Conservation (phyloP, 2,888 invertebrate species). For the Chrysotoxum bicinctum region DNA sequence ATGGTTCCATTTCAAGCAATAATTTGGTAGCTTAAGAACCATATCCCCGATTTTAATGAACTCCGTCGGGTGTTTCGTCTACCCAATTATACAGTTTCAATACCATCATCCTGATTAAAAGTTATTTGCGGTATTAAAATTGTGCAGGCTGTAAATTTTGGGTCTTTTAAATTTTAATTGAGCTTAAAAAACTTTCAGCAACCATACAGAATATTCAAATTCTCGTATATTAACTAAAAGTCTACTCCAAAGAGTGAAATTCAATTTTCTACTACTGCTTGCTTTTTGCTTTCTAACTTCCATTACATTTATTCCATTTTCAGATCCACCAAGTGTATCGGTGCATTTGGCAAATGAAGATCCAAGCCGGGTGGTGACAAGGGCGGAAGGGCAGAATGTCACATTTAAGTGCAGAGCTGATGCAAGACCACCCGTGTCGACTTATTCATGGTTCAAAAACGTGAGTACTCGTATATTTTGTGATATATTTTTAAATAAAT, state of each 20-base stretch:
- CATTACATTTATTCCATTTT: slow-evolving; percentile 73
- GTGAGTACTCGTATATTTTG: slow-evolving; percentile 85
- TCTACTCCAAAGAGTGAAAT: slow-evolving; percentile 9
- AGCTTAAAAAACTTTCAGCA: slow-evolving; percentile 24
- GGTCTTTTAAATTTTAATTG: slow-evolving; percentile 39
- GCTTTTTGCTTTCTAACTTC: slow-evolving; percentile 35
- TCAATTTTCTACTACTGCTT: slow-evolving; percentile 37
- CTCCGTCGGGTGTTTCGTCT: no score
- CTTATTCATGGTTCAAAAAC: slow-evolving; percentile 91
- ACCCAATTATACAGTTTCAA: background rate
- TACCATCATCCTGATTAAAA: background rate
- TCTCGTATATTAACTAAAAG: slow-evolving; percentile 11
- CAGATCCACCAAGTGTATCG: slow-evolving; percentile 90
- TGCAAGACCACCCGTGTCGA: slow-evolving; percentile 88
- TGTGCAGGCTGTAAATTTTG: background rate
- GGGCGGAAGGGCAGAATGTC: slow-evolving; percentile 89
- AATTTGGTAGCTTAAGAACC: background rate
- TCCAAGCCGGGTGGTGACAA: slow-evolving; percentile 84
- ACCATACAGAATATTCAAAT: slow-evolving; percentile 35
- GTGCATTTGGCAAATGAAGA: slow-evolving; percentile 86
- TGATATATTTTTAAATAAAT: slow-evolving; percentile 11
- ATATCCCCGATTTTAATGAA: background rate
- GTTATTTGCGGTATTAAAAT: slow-evolving; percentile 1
- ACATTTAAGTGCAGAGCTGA: slow-evolving; percentile 90
- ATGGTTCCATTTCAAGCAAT: background rate